Percentiles rank a stretch among this genome's conserved stretches.
phyloP scores from a whole-genome alignment of 1,140 invertebrate species.

The Lordiphosa mommai region DNA sequence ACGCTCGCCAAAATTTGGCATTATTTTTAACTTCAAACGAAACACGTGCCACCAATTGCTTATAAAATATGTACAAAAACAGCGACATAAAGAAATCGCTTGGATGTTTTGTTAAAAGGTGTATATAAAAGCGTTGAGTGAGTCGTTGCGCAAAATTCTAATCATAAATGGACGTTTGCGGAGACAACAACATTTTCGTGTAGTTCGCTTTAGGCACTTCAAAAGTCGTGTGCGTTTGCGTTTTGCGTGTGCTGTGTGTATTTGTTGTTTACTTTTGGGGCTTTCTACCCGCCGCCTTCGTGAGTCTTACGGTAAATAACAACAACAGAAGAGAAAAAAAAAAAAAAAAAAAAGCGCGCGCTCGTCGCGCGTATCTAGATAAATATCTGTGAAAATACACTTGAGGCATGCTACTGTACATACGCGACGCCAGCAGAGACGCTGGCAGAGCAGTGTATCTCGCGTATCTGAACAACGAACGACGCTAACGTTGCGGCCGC shows the following conservation, averaged over 20 bases:
- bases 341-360: constrained; percentile 22
- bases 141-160: constrained; percentile 41
- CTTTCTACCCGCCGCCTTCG: constrained; percentile 29
- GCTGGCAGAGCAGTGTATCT: constrained; percentile 1
- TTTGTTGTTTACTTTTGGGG: constrained; percentile 30
- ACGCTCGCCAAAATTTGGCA: too few relatives aligned
- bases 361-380: constrained; percentile 68
- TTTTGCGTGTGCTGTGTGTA: constrained; percentile 22
- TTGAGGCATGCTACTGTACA: constrained; percentile 69
- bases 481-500: constrained; percentile 23
- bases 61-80: constrained; percentile 15
- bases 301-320: constrained; percentile 53
- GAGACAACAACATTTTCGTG: constrained; percentile 1
- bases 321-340: constrained; percentile 11
- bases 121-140: too few relatives aligned
- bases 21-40: constrained; percentile 26
- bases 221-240: constrained; percentile 41
- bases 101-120: too few relatives aligned
- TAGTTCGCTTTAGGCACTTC: constrained; percentile 21
- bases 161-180: constrained; percentile 48
- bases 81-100: constrained; percentile 1
- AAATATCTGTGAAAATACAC: constrained; percentile 71
- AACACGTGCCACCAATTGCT: constrained; percentile 61
- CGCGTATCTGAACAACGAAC: constrained; percentile 39
- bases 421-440: constrained; percentile 44